Evolutionary conservation across 2,888 invertebrate genomes (phyloP).

Genomic region (Caenorhabditis sp.): DNA sequence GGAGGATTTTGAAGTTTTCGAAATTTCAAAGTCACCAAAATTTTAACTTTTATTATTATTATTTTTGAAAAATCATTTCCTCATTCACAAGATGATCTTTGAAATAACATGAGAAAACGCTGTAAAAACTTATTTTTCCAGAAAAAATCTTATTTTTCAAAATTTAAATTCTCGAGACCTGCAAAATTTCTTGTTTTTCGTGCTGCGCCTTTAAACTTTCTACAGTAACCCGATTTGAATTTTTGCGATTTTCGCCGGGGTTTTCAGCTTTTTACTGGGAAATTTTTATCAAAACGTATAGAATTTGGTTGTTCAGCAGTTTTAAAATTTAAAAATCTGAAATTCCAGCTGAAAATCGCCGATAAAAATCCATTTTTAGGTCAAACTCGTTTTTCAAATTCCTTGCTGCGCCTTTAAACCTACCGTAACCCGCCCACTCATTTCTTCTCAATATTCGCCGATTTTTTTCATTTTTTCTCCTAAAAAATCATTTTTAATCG

Average conservation of each 20-base stretch:
- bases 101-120: no score
- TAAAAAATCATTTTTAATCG: not conserved
- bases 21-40: not conserved
- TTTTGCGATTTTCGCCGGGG: not conserved
- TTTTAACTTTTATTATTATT: no score
- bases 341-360: no score
- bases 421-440: not conserved
- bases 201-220: not conserved
- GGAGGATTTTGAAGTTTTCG: not conserved
- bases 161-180: not conserved
- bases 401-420: conserved; percentile 5
- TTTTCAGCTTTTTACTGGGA: not conserved
- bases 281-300: no score
- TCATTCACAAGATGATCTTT: no score
- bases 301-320: no score
- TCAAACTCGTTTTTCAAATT: not conserved
- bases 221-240: not conserved
- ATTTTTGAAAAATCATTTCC: no score
- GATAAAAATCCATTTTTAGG: not conserved
- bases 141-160: not conserved
- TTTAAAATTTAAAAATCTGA: no score
- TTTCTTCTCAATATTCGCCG: not conserved
- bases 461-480: no score
- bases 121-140: no score
- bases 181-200: not conserved